These are phyloP conservation scores for Ceraclea dissimilis DNA, from an alignment of 2,888 invertebrate species.

Conservation along the genomic window DNA sequence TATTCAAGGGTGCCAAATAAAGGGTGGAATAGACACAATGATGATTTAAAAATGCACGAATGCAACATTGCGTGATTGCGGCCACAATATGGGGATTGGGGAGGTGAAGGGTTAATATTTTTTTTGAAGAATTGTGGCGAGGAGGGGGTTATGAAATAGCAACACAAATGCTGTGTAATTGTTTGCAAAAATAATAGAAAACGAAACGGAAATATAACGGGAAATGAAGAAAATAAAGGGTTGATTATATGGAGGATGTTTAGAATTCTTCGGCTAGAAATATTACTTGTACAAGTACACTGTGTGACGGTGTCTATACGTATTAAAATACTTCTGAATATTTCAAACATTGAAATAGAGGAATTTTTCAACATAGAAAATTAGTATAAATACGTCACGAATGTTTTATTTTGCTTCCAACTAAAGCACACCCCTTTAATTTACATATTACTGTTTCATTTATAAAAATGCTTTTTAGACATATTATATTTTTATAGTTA, in stretches of 20 bases:
- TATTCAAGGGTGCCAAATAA: conserved; percentile 14
- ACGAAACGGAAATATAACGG: neutral
- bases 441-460: no score
- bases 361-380: no score
- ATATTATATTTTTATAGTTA: no score
- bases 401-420: no score
- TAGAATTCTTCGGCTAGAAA: neutral
- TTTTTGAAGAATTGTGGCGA: no score
- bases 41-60: conserved; percentile 15
- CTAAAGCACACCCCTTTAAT: no score
- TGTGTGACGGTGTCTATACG: neutral
- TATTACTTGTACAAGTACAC: neutral
- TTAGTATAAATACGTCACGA: no score
- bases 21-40: conserved; percentile 14
- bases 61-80: conserved; percentile 16
- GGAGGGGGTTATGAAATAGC: neutral
- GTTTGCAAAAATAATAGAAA: neutral
- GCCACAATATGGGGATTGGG: neutral
- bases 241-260: conserved; percentile 8
- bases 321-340: no score
- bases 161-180: neutral
- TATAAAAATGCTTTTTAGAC: no score
- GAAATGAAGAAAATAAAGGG: conserved; percentile 11
- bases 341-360: no score
- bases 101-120: conserved; percentile 5